Evolutionary conservation across 2,113 vertebrate species (phyloP).

Genomic region (Festucalex cinctus): DNA sequence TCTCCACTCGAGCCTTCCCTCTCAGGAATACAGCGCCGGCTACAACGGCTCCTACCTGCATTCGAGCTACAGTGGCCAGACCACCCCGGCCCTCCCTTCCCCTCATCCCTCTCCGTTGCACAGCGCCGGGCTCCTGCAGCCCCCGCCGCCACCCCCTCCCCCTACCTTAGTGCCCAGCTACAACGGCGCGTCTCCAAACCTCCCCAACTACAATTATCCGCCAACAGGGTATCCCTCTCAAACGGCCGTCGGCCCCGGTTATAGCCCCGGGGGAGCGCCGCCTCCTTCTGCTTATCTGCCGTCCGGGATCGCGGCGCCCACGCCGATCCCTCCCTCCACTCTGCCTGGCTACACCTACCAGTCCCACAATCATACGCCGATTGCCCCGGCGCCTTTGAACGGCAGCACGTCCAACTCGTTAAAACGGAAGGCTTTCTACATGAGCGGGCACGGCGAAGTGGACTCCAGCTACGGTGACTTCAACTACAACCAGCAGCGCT

Average conservation of each 20-base stretch:
- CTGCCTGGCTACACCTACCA: conserved; percentile 95
- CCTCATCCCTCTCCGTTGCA: conserved; percentile 95
- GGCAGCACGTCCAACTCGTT: conserved; percentile 93
- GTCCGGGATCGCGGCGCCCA: conserved; percentile 94
- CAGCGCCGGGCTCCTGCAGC: conserved; percentile 91
- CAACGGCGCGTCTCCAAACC: conserved; percentile 87
- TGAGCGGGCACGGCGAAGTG: conserved; percentile 97
- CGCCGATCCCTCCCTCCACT: conserved; percentile 89
- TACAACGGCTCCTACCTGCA: conserved; percentile 97
- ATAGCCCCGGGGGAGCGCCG: conserved; percentile 90
- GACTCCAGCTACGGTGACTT: conserved; percentile 95
- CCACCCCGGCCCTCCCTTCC: conserved; percentile 87
- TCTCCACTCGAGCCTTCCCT: conserved; percentile 91
- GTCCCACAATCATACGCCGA: conserved; percentile 87
- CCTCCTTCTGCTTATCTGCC: conserved; percentile 92
- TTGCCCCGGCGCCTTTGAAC: conserved; percentile 89
- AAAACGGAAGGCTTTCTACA: conserved; percentile 99
- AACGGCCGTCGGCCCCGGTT: conserved; percentile 87
- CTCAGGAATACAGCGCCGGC: conserved; percentile 96
- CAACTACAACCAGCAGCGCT: conserved; percentile 97
- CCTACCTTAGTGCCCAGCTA: conserved; percentile 91
- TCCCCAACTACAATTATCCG: conserved; percentile 93
- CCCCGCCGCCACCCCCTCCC: conserved; percentile 82
- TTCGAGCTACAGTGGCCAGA: conserved; percentile 90
- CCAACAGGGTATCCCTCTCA: conserved; percentile 91